Base-by-base conservation (phyloP, 2,113 vertebrate genomes). In the Recurvirostra avosetta region DNA sequence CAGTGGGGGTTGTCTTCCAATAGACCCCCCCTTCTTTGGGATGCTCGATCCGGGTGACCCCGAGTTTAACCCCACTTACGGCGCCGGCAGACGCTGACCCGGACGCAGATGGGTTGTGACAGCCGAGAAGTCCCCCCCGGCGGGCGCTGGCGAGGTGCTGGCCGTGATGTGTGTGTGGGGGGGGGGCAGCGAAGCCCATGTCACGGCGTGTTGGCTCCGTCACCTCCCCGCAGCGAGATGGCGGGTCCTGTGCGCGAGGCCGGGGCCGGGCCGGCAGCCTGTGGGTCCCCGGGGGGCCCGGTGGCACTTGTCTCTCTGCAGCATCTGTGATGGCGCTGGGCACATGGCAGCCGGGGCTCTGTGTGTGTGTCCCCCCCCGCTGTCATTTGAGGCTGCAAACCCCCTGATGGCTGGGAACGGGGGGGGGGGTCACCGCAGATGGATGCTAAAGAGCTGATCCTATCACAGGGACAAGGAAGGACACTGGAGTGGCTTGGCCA, bases 41-140 rank as follows among this genome's bases (percentile, higher is more conserved):
- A 67, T 88, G 97, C 94, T 95, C 84, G 66, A 77, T 91, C 50
- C 2, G 9, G 53, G 96, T 98, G 98, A 98, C 97, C 98, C 97
- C 94, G 86, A 98, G 84, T 97, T 98, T 98, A 98, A 98, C 97
- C 98, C 97, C 98, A 98, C 96, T 98, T 98, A 98, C 36, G 43
- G 97, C 93, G 56, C 71, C 67, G 26, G 92, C 94, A 93, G 79
- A 81, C 68, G 86, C 94, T 78, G 88, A 62, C 97, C 95, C 88
- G 58, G 76, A 97, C 38, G 50, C 89, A 96, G 97, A 98, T 98
- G 90, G 16, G 4, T 94, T 97, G 77, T 98, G 98, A 98, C 98
- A 98, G 61, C 91, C 85, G 83, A 70, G 82, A 91, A 96, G 63
- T 71, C 6, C 62, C 95, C 88, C 78, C 86, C 34, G 85, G 96